Base-by-base conservation (phyloP, 2,888 invertebrate species). In the Apamea monoglypha region DNA sequence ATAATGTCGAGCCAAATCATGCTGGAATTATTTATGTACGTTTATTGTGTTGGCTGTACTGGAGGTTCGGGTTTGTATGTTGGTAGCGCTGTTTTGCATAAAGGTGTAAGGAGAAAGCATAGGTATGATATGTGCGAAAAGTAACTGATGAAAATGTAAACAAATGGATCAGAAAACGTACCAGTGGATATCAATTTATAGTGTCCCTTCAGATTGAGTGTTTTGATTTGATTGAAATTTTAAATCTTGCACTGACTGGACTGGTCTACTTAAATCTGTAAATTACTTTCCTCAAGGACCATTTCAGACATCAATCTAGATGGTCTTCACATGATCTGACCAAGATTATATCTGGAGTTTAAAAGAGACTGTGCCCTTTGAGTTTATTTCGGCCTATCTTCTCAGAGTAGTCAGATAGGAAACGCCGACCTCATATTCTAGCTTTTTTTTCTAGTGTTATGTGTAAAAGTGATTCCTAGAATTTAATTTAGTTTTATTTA, bases 1-100 rank as follows among this genome's bases (percentile, higher is more conserved):
- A 83, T 83, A 81, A 88, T 85, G 75, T 50, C 1, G n/a, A n/a
- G 32, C 47, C 59, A 32, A 74, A 81, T 85, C 73, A 71, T 56
- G 63, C 16, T 71, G 56, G 86, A 85, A 85, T 85, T 84, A 84
- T 84, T 85, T 82, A 85, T 85, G 16, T 59, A 10, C 25, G 69
- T 73, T 76, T 29, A 75, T 76, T 81, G 68, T 85, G 81, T 69
- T 68, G 74, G 50, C 64, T 32, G 56, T 63, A 53, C 64, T 59
- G 32, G 69, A 59, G 21, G 18, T 77, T 50, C n/a, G 69, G 25
- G 29, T 82, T 70, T 70, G 50, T 53, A 32, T 47, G 64, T 59
- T 64, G 68, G 59, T 44, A 29, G 21, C 10, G 7, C 59, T 70
- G 44, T 16, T 81, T 81, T 83, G 83, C 61, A 76, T 81, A 25